Evolutionary conservation across 1,140 invertebrate species (phyloP).

Genomic region (Drosophila elegans): DNA sequence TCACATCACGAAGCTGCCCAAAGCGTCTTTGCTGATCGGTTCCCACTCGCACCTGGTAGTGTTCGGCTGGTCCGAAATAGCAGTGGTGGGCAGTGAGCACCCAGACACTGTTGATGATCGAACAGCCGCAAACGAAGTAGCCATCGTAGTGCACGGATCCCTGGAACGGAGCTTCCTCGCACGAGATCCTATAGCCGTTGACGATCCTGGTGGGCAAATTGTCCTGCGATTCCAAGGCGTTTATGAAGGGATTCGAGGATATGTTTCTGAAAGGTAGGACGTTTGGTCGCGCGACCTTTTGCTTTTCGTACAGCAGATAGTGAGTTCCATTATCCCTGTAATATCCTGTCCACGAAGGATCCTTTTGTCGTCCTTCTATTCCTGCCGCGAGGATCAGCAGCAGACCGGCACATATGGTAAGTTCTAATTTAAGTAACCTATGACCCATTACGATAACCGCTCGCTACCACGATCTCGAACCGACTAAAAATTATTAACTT

Average conservation of each 20-base stretch:
- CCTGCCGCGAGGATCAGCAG: conserved; percentile 5
- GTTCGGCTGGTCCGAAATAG: not conserved
- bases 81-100: conserved; percentile 88
- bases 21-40: conserved; percentile 25
- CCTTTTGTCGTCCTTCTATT: not conserved
- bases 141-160: conserved; percentile 31
- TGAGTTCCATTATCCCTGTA: conserved; percentile 41
- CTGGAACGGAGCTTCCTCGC: conserved; percentile 40
- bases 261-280: conserved; percentile 5
- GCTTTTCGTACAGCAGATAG: conserved; percentile 13
- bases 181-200: conserved; percentile 28
- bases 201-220: conserved; percentile 48
- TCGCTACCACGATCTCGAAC: conserved; percentile 1
- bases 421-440: not conserved
- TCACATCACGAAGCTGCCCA: conserved; percentile 32
- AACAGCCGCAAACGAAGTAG: conserved; percentile 47
- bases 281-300: no score
- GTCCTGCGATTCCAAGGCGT: conserved; percentile 17
- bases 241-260: conserved; percentile 43
- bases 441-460: conserved; percentile 11
- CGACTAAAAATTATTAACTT: not conserved
- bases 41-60: conserved; percentile 47
- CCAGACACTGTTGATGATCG: conserved; percentile 28
- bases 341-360: conserved; percentile 21
- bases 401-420: not conserved